Base-by-base conservation (phyloP, 2,888 invertebrate genomes). In the Cheilosia pagana region DNA sequence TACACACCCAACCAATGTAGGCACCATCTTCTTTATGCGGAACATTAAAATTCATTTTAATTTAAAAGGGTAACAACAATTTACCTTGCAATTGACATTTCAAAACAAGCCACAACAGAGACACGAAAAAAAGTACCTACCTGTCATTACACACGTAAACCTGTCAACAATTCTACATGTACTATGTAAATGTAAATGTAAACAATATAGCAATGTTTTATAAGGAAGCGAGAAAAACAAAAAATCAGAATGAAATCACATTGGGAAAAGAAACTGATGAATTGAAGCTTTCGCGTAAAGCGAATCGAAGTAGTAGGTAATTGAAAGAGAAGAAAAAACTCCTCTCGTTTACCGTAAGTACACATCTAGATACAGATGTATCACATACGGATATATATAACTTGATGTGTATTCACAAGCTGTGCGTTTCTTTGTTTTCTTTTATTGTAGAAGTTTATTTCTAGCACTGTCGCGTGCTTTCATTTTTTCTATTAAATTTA, bases 21-120 rank as follows among this genome's bases (percentile, higher is more conserved):
- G 19, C 50, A 16, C n/a, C 16, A 21, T 19, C 16, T 19, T 16
- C 45, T n/a, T 35, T 35, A 35, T 35, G 35, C 35, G 35, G 35
- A 35, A 35, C 12, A 35, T 12, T 12, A n/a, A 35, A 45, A 39
- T 28, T 52, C 28, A 63, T 62, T 62, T 72, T 31, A 31, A 41
- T 52, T 16, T n/a, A 41, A 52, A 43, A 31, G 41, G 43, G 65
- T 48, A 65, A 65, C 14, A 57, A 50, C 41, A 65, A 53, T 68
- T 76, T 76, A 68, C 76, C 76, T 76, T 76, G 76, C 67, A 76
- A 68, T 76, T 60, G 67, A 76, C 76, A 68, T 76, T 76, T 68
- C 50, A 76, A 76, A 68, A 76, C 52, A 59, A 67, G 52, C 45
- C 59, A 43, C 48, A 75, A 65, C 39, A 48, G 43, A 52, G 52